Evolutionary conservation across 2,797 vertebrate species (phyloP).

Genomic region (Rhabdophis nuchalis): DNA sequence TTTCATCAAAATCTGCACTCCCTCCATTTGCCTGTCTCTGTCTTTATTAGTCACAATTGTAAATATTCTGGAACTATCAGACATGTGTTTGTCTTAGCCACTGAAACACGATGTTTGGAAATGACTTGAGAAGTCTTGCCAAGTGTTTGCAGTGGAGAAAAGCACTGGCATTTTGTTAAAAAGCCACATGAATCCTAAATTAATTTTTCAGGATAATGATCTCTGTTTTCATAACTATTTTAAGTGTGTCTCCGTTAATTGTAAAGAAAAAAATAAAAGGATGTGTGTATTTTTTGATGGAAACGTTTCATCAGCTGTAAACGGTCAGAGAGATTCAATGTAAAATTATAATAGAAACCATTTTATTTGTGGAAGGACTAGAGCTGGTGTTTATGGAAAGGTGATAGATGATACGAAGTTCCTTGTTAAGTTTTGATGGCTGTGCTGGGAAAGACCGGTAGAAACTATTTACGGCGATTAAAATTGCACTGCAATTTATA

Average conservation of each 20-base stretch:
- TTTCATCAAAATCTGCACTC: constrained; percentile 64
- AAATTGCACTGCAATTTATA: constrained; percentile 6
- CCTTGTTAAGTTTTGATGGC: constrained; percentile 5
- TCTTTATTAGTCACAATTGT: constrained; percentile 59
- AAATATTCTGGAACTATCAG: constrained; percentile 64
- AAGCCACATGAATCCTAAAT: constrained; percentile 68
- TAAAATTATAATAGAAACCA: constrained; percentile 68
- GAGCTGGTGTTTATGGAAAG: constrained; percentile 52
- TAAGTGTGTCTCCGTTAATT: constrained; percentile 67
- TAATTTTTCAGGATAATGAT: constrained; percentile 71
- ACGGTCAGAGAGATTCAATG: constrained; percentile 60
- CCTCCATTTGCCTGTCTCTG: background rate
- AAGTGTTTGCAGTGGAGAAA: constrained; percentile 58
- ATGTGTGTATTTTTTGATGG: constrained; percentile 63
- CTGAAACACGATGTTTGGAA: constrained; percentile 46
- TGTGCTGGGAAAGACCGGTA: constrained; percentile 37
- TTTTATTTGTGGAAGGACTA: constrained; percentile 61
- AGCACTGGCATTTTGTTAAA: constrained; percentile 63
- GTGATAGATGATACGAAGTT: constrained; percentile 37
- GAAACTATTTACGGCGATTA: background rate
- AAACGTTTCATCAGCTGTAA: constrained; percentile 68
- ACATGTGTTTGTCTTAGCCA: constrained; percentile 56
- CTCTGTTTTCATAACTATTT: constrained; percentile 71
- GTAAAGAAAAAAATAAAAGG: constrained; percentile 63
- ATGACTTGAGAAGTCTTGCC: constrained; percentile 57